Conservation (phyloP, 2,888 invertebrate genomes). For the Macaria liturata region DNA sequence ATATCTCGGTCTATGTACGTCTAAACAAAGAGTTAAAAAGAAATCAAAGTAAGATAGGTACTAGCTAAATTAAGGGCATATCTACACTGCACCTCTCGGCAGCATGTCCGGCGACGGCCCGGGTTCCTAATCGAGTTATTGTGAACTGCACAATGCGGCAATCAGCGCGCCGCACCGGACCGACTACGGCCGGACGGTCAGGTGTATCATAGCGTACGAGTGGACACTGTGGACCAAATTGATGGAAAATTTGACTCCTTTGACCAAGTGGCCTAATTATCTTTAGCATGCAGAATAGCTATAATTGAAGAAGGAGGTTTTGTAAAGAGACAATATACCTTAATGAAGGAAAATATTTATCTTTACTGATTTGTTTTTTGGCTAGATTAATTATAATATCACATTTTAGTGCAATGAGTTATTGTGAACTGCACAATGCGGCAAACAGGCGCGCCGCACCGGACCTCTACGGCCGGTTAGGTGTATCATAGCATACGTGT, state of each 20-base stretch:
- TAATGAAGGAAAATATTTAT: too few relatives aligned
- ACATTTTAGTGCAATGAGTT: too few relatives aligned
- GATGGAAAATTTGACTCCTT: slow-evolving; percentile 6
- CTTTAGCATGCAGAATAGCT: too few relatives aligned
- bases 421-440: slow-evolving; percentile 78
- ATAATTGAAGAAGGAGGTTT: too few relatives aligned
- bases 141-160: slow-evolving; percentile 78
- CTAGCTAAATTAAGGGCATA: slow-evolving; percentile 31
- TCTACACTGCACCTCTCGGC: slow-evolving; percentile 44
- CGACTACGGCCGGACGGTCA: slow-evolving; percentile 16
- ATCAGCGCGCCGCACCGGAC: slow-evolving; percentile 60
- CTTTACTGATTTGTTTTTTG: too few relatives aligned
- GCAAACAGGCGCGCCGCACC: slow-evolving; percentile 70
- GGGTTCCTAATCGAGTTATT: slow-evolving; percentile 80
- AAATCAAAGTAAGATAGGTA: too few relatives aligned
- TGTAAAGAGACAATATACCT: too few relatives aligned
- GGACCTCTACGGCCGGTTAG: slow-evolving; percentile 21
- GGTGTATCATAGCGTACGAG: background rate
- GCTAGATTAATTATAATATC: too few relatives aligned
- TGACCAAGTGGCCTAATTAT: slow-evolving; percentile 5
- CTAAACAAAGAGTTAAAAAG: too few relatives aligned
- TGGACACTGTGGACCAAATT: background rate
- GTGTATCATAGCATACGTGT: background rate
- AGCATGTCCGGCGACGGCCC: slow-evolving; percentile 66
- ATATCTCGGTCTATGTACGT: too few relatives aligned